These are phyloP conservation scores for Serranus cabrilla DNA, from an alignment of 2,797 vertebrate species.

Conservation along the genomic window DNA sequence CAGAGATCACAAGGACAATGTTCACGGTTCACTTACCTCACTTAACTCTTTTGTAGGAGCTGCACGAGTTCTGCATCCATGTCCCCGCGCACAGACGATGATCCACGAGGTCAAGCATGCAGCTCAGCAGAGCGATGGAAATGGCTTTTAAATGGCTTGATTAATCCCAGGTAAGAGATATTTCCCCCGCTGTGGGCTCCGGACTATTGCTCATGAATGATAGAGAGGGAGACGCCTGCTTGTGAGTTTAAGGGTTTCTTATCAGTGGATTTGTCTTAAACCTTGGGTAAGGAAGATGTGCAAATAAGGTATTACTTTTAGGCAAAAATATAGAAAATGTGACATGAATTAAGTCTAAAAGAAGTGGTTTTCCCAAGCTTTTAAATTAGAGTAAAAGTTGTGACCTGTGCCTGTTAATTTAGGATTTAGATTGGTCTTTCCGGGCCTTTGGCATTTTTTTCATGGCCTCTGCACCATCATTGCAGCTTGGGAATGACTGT, in stretches of 20 bases:
- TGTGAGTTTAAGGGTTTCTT: slow-evolving; percentile 2
- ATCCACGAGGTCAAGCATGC: slow-evolving; percentile 47
- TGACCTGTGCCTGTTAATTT: no score
- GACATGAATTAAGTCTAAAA: no score
- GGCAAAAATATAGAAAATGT: no score
- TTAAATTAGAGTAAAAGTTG: no score
- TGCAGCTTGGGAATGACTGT: no score
- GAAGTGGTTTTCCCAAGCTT: no score
- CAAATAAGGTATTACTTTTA: no score
- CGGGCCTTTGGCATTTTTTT: no score
- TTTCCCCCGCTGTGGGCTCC: slow-evolving; percentile 8
- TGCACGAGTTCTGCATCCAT: slow-evolving; percentile 1
- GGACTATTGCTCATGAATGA: slow-evolving; percentile 40
- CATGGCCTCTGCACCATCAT: no score
- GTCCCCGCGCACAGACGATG: slow-evolving; percentile 11
- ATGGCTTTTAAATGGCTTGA: slow-evolving; percentile 62
- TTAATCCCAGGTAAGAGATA: slow-evolving; percentile 52
- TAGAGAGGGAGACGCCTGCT: background rate
- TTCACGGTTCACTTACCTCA: slow-evolving; percentile 5
- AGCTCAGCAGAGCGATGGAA: slow-evolving; percentile 32
- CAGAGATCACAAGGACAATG: slow-evolving; percentile 13
- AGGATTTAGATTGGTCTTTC: no score
- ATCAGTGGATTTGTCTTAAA: background rate
- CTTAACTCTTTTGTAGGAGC: background rate
- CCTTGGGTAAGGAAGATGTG: no score